phyloP scores from a whole-genome alignment of 2,797 vertebrate species.

The Syndactyla subalaris region DNA sequence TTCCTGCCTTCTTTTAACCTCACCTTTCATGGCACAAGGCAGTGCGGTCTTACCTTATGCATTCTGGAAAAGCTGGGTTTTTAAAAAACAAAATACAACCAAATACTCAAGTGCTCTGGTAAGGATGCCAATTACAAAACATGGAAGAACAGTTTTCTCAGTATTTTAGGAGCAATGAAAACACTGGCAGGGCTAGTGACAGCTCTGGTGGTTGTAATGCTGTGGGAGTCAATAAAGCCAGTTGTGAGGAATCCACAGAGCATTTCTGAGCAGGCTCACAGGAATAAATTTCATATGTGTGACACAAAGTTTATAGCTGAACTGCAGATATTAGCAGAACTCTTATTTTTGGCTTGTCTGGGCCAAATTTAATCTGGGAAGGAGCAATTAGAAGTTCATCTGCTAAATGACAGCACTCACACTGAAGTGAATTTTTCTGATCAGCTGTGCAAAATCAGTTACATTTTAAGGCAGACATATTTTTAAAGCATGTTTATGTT shows the following conservation, averaged over 20 bases:
- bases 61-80: not conserved
- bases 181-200: not conserved
- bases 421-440: not conserved
- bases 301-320: not conserved
- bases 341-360: not conserved
- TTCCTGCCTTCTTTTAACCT: not conserved
- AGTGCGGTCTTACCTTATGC: not conserved
- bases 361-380: not conserved
- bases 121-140: not conserved
- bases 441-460: not conserved
- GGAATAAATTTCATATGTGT: not conserved
- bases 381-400: not conserved
- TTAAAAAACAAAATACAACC: not conserved
- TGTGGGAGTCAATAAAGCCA: not conserved
- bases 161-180: constrained; percentile 23
- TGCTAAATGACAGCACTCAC: not conserved
- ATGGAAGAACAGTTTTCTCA: not conserved
- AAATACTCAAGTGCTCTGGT: not conserved
- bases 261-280: not conserved
- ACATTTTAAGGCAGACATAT: not conserved
- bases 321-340: not conserved
- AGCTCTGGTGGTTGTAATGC: constrained; percentile 21
- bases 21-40: not conserved
- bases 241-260: not conserved
- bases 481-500: not conserved